Evolutionary conservation across 2,113 vertebrate species (phyloP).

Genomic region (Gobius niger): DNA sequence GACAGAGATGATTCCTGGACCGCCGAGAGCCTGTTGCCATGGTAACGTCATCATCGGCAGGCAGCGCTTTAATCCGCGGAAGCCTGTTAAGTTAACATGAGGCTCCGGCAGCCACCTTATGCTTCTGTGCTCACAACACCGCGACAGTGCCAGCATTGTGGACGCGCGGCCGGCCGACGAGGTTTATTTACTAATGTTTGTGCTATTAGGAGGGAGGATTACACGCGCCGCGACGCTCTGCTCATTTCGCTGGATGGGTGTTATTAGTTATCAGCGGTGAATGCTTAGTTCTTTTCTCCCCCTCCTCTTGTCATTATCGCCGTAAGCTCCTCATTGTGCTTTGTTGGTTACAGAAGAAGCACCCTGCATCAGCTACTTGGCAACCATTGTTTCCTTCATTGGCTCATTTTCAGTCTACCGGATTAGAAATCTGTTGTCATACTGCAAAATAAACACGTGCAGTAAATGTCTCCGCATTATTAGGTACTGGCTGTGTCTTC

Average conservation of each 20-base stretch:
- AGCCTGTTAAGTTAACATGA: constrained; percentile 75
- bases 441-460: no score
- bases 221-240: constrained; percentile 17
- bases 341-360: constrained; percentile 7
- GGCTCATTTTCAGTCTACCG: neutral
- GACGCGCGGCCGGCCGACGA: constrained; percentile 22
- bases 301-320: constrained; percentile 3
- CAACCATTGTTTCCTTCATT: neutral
- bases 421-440: neutral
- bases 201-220: constrained; percentile 41
- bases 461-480: no score
- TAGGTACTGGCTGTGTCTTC: no score
- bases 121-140: constrained; percentile 67
- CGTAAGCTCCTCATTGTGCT: constrained; percentile 18
- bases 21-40: constrained; percentile 78
- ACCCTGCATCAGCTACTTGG: neutral
- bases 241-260: constrained; percentile 11
- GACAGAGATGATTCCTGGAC: constrained; percentile 71
- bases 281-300: neutral
- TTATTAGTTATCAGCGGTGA: neutral
- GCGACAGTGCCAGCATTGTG: constrained; percentile 57
- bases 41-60: constrained; percentile 76
- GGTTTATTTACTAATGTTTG: constrained; percentile 63
- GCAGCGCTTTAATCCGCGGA: constrained; percentile 75
- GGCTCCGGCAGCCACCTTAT: constrained; percentile 71